Evolutionary conservation across 1,140 invertebrate genomes (phyloP).

Genomic region (Lordiphosa clarofinis): DNA sequence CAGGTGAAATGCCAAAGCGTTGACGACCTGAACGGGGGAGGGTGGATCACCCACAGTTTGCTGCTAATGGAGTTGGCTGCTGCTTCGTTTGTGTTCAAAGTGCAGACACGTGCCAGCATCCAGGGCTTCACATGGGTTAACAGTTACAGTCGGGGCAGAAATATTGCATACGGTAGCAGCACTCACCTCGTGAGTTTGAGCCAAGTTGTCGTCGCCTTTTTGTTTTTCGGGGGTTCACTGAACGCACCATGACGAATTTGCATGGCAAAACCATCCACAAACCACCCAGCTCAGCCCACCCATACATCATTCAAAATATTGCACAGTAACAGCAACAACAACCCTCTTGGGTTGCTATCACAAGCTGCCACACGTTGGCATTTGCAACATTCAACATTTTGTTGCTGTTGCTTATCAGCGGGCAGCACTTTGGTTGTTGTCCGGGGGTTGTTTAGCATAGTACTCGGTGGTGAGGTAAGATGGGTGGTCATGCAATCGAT

Average conservation of each 20-base stretch:
- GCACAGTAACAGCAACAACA: slow-evolving; percentile 45
- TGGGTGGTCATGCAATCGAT: slow-evolving; percentile 57
- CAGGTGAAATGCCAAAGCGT: slow-evolving; percentile 35
- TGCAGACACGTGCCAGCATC: slow-evolving; percentile 65
- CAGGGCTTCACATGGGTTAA: slow-evolving; percentile 24
- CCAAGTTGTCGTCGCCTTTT: slow-evolving; percentile 44
- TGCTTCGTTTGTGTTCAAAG: slow-evolving; percentile 65
- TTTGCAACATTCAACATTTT: slow-evolving; percentile 70
- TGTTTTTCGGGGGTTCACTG: slow-evolving; percentile 50
- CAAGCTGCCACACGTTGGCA: slow-evolving; percentile 74
- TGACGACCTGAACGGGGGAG: slow-evolving; percentile 17
- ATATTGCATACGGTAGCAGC: slow-evolving; percentile 39
- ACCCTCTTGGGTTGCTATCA: slow-evolving; percentile 55
- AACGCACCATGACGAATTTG: slow-evolving; percentile 68
- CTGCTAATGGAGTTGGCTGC: slow-evolving; percentile 48
- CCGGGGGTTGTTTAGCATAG: slow-evolving; percentile 63
- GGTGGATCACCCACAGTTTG: slow-evolving; percentile 9
- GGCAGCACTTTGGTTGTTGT: slow-evolving; percentile 26
- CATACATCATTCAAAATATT: slow-evolving; percentile 73
- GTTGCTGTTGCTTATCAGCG: slow-evolving; percentile 64
- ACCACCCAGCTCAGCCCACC: slow-evolving; percentile 14
- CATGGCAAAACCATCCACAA: slow-evolving; percentile 42
- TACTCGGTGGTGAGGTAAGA: too few species aligned
- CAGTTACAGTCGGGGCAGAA: slow-evolving; percentile 47
- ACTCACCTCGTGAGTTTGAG: background rate